Conservation (phyloP, 2,888 invertebrate species). For the Pollenia labialis region DNA sequence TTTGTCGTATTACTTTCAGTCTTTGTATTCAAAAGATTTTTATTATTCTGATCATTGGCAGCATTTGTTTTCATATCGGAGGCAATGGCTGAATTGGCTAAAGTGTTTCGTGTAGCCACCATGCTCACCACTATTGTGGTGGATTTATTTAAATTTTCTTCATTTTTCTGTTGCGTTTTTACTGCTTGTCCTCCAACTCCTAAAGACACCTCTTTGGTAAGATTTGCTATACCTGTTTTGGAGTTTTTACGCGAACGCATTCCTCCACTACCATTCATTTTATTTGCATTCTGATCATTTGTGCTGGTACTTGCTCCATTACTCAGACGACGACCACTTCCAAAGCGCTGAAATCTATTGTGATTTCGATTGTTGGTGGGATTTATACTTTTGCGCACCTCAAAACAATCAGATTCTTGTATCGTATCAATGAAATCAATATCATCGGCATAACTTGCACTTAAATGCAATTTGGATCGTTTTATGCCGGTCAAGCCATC, state of each 20-base stretch:
- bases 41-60: constrained; percentile 80
- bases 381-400: constrained; percentile 81
- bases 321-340: constrained; percentile 71
- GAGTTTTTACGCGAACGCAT: constrained; percentile 83
- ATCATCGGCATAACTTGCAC: constrained; percentile 87
- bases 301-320: constrained; percentile 74
- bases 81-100: constrained; percentile 55
- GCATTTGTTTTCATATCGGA: constrained; percentile 66
- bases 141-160: constrained; percentile 74
- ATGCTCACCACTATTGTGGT: constrained; percentile 83
- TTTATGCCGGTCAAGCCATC: constrained; percentile 91
- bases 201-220: constrained; percentile 60
- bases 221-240: constrained; percentile 78
- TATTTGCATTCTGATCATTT: constrained; percentile 79
- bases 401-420: constrained; percentile 82
- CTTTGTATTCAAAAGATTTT: constrained; percentile 81
- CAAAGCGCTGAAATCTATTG: constrained; percentile 80
- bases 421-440: constrained; percentile 89
- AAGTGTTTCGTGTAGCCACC: constrained; percentile 76
- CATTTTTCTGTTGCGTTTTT: constrained; percentile 68
- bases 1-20: constrained; percentile 76
- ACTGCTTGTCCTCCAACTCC: constrained; percentile 23
- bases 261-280: constrained; percentile 72
- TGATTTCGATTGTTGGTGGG: constrained; percentile 74
- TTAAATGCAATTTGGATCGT: constrained; percentile 87